phyloP scores from a whole-genome alignment of 2,797 vertebrate species.

The Anabacerthia variegaticeps region DNA sequence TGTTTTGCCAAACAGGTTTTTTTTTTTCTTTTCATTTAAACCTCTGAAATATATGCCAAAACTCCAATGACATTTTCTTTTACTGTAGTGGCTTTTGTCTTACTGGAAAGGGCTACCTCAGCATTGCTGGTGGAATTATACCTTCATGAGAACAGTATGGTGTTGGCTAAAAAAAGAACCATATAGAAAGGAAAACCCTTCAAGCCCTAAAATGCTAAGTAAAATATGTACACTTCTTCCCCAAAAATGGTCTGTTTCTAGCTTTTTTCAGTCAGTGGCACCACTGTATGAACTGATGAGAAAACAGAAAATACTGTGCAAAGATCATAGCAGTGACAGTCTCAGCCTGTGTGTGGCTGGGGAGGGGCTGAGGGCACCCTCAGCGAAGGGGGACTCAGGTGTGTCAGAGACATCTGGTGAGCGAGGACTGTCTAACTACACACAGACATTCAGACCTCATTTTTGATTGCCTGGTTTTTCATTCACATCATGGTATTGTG shows the following conservation, averaged over 20 bases:
- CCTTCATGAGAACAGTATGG: neutral
- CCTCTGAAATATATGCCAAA: neutral
- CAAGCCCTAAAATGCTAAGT: neutral
- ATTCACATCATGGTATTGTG: neutral
- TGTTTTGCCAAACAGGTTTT: neutral
- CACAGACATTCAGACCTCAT: neutral
- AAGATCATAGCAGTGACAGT: accelerated
- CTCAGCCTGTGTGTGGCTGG: neutral
- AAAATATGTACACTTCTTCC: neutral
- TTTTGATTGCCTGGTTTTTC: neutral
- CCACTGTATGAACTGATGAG: neutral
- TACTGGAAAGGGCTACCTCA: neutral
- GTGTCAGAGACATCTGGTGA: neutral
- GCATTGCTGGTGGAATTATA: neutral
- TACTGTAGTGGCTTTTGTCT: neutral
- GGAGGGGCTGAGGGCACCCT: neutral
- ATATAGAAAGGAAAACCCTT: neutral
- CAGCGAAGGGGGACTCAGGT: neutral
- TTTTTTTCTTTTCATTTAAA: neutral
- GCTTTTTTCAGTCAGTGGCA: neutral
- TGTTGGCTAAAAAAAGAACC: neutral
- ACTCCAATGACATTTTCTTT: neutral
- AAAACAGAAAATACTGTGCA: neutral
- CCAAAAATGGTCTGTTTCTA: neutral
- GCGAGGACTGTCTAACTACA: accelerated